A percentile compares a stretch with the other conserved stretches of the same genome.
These are phyloP conservation scores for Cariama cristata DNA, from an alignment of 2,113 vertebrate species.

Conservation along the genomic window DNA sequence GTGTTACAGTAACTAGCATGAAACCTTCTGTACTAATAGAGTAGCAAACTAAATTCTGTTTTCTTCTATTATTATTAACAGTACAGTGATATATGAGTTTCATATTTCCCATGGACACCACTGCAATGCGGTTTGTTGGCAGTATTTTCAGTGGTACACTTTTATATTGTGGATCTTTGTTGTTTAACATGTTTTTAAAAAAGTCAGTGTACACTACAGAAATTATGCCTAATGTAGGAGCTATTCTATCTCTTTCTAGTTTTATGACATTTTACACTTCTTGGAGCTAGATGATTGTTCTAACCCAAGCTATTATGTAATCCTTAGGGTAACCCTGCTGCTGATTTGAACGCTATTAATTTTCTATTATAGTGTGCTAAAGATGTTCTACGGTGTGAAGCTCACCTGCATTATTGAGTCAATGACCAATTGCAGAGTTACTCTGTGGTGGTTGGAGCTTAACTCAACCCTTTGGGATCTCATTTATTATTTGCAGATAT, in stretches of 20 bases:
- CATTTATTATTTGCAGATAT: slow-evolving; percentile 99
- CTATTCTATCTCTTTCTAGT: slow-evolving; percentile 50
- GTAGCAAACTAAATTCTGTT: background rate
- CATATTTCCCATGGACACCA: background rate
- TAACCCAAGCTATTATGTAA: slow-evolving; percentile 90
- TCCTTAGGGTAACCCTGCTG: slow-evolving; percentile 88
- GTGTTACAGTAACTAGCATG: background rate
- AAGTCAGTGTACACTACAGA: slow-evolving; percentile 50
- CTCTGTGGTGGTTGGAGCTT: slow-evolving; percentile 84
- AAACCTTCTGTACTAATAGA: background rate
- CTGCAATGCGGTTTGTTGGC: slow-evolving; percentile 60
- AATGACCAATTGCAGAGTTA: slow-evolving; percentile 89
- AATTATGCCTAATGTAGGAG: slow-evolving; percentile 55
- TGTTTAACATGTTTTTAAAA: slow-evolving; percentile 29
- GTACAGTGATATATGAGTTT: slow-evolving; percentile 32
- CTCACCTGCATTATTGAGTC: slow-evolving; percentile 94
- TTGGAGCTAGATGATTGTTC: slow-evolving; percentile 85
- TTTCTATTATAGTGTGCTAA: slow-evolving; percentile 95
- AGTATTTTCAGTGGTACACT: slow-evolving; percentile 20
- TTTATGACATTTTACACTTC: slow-evolving; percentile 83
- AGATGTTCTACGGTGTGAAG: slow-evolving; percentile 87
- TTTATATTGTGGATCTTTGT: slow-evolving; percentile 41
- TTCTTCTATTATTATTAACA: slow-evolving; percentile 20
- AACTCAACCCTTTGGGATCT: slow-evolving; percentile 91
- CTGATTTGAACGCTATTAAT: slow-evolving; percentile 96